Evolutionary conservation across 2,888 invertebrate species (phyloP).

Genomic region (Lasioglossum malachurum): DNA sequence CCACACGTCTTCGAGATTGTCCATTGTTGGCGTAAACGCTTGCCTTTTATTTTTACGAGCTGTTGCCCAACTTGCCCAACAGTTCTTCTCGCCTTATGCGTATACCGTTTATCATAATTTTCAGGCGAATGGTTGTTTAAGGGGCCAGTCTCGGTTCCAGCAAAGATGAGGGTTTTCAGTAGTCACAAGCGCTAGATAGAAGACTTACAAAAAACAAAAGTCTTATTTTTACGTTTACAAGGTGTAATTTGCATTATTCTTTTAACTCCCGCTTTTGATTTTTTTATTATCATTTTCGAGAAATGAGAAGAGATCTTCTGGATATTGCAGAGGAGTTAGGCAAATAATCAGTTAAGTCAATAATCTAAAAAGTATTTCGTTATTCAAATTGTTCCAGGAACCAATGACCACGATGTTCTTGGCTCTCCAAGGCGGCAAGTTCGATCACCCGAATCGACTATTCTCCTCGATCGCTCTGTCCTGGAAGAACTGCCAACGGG

Average conservation of each 20-base stretch:
- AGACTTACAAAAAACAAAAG: too few relatives aligned
- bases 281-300: too few relatives aligned
- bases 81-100: not conserved
- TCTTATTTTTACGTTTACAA: too few relatives aligned
- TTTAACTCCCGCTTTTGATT: too few relatives aligned
- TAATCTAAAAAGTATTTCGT: too few relatives aligned
- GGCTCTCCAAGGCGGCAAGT: conserved; percentile 98
- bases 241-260: too few relatives aligned
- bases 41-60: conserved; percentile 4
- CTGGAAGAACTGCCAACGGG: conserved; percentile 99
- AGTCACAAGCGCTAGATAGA: too few relatives aligned
- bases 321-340: not conserved
- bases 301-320: not conserved
- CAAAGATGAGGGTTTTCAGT: too few relatives aligned
- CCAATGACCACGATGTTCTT: conserved; percentile 99
- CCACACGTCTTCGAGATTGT: not conserved
- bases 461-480: conserved; percentile 97
- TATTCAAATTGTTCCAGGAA: conserved; percentile 88
- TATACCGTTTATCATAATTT: not conserved
- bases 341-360: not conserved
- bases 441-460: conserved; percentile 98
- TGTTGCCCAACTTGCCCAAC: too few relatives aligned
- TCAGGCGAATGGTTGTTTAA: not conserved
- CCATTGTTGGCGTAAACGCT: conserved; percentile 2
- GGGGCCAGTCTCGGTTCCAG: too few relatives aligned